Evolutionary conservation across 2,888 invertebrate genomes (phyloP), one percentile per base, ranked within the genome.

Genomic region (Apocheima hispidaria): DNA sequence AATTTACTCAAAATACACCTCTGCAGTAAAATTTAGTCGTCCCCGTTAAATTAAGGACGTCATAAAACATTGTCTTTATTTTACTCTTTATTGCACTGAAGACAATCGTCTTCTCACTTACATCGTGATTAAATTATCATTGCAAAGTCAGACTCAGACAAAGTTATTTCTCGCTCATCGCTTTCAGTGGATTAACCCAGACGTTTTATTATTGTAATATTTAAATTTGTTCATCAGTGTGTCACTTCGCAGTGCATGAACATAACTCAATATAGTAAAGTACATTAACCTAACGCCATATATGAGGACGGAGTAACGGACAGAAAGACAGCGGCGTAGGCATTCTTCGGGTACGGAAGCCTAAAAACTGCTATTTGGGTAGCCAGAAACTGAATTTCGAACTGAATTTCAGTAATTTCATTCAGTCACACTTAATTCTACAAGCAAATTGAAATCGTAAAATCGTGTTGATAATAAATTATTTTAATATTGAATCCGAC

Each of bases 41-140:
- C 49, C 49, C 49, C 60, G 48, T 64, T 18, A 51, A 62, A 64
- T 66, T 49, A 68, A 77, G 71, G 73, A 70, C 69, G 73, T 72
- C 61, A 65, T 70, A 70, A 70, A 70, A 68, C 66, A 68, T 46
- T 60, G 68, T 68, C 69, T 79, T 81, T 74, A 77, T 72, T 72
- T 77, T 76, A 73, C 72, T 79, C 79, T 84, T 84, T 83, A 85
- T 78, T 77, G 79, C 81, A 80, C 81, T 81, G 72, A 75, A 81
- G 82, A 79, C 80, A 81, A 80, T 82, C 75, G 79, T 75, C 75
- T 75, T 73, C 78, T 84, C 82, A 82, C 81, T 88, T 86, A 86
- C 81, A 85, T 78, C 77, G 80, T 82, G 85, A 90, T 91, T 90
- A 89, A 90, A 90, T 91, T 90, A 90, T 88, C 85, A 90, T 90